These are phyloP conservation scores for Harpagifer antarcticus DNA, from an alignment of 2,797 vertebrate species.

Conservation along the genomic window DNA sequence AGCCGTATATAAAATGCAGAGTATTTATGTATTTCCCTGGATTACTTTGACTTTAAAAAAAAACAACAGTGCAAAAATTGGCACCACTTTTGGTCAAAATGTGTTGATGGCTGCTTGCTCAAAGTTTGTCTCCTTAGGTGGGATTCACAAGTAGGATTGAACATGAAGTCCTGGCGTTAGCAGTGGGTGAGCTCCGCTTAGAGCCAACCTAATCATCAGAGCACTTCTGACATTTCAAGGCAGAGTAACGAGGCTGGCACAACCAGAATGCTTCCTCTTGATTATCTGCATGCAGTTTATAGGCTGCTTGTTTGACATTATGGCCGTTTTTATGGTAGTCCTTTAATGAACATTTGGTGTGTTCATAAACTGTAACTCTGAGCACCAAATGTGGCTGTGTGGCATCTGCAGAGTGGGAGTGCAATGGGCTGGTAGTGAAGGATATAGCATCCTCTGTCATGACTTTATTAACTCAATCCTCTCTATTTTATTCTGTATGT, in stretches of 20 bases:
- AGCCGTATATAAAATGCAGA: too few species aligned
- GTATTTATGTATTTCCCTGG: conserved; percentile 28
- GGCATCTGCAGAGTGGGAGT: conserved; percentile 52
- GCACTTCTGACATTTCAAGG: conserved; percentile 64
- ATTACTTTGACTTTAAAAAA: conserved; percentile 37
- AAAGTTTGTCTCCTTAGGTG: conserved; percentile 40
- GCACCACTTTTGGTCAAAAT: conserved; percentile 35
- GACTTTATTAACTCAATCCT: conserved; percentile 30
- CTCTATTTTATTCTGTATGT: conserved; percentile 23
- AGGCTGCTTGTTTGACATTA: conserved; percentile 49
- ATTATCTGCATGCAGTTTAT: conserved; percentile 49
- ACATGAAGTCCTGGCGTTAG: conserved; percentile 35
- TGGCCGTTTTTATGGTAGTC: conserved; percentile 45
- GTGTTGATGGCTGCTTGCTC: conserved; percentile 40
- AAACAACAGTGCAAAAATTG: conserved; percentile 30
- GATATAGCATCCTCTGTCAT: conserved; percentile 27
- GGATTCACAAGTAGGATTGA: conserved; percentile 50
- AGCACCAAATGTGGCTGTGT: conserved; percentile 38
- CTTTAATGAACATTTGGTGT: conserved; percentile 46
- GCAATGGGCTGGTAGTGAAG: conserved; percentile 27
- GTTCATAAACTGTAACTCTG: conserved; percentile 43
- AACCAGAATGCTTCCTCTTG: conserved; percentile 44
- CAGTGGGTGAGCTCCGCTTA: conserved; percentile 41
- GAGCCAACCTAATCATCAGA: conserved; percentile 59
- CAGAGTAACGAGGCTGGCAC: conserved; percentile 46